These are phyloP conservation scores for Distichodus sexfasciatus DNA, from an alignment of 2,797 vertebrate genomes.

Conservation along the genomic window DNA sequence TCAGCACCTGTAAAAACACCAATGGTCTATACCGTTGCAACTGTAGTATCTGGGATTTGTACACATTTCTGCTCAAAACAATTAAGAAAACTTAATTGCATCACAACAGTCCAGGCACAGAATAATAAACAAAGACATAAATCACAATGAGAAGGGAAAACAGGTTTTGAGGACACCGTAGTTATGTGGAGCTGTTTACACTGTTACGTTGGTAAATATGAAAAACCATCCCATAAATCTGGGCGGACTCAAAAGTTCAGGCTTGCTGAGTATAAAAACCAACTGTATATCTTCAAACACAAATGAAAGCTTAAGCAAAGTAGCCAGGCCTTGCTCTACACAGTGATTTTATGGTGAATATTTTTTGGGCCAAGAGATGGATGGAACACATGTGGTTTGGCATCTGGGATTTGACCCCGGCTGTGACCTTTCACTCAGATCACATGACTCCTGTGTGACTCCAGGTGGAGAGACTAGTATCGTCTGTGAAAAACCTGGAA, in stretches of 20 bases:
- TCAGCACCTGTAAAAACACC: slow-evolving; percentile 38
- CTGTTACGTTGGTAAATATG: too few species aligned
- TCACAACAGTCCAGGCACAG: neutral
- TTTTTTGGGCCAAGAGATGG: neutral
- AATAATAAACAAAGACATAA: neutral
- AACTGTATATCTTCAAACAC: too few species aligned
- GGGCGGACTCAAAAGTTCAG: too few species aligned
- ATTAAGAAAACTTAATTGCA: neutral
- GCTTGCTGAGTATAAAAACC: too few species aligned
- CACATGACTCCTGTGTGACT: slow-evolving; percentile 24
- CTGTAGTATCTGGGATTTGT: neutral
- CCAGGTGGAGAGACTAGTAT: slow-evolving; percentile 26
- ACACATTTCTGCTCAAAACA: neutral
- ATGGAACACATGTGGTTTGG: slow-evolving; percentile 4
- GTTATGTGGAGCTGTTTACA: too few species aligned
- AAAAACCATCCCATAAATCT: too few species aligned
- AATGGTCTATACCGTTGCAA: slow-evolving; percentile 5
- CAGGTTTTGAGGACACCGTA: neutral
- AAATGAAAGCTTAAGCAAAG: neutral
- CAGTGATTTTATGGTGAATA: slow-evolving; percentile 16
- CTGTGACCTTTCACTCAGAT: slow-evolving; percentile 34
- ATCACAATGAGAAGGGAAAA: neutral
- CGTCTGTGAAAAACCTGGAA: slow-evolving; percentile 24
- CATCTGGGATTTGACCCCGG: slow-evolving; percentile 38
- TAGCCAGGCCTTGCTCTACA: neutral